phyloP scores from a whole-genome alignment of 2,888 invertebrate species.

The Tigriopus californicus region DNA sequence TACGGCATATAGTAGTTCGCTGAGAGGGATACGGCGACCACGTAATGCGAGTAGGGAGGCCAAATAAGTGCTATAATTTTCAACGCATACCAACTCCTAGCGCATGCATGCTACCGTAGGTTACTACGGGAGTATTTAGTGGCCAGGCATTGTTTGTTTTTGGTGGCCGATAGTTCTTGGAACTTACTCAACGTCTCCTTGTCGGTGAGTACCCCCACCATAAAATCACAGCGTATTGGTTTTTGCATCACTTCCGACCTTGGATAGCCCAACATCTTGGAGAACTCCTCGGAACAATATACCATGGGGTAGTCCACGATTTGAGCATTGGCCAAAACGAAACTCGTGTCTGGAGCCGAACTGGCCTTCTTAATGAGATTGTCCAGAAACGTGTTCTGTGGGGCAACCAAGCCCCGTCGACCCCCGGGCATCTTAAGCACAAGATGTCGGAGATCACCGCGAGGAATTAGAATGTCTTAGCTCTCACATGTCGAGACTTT shows the following conservation, averaged over 20 bases:
- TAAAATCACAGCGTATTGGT: slow-evolving; percentile 23
- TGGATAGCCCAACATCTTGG: slow-evolving; percentile 33
- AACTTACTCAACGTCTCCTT: neutral
- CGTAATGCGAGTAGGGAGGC: too few relatives aligned
- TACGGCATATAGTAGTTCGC: too few relatives aligned
- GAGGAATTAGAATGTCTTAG: too few relatives aligned
- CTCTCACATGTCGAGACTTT: too few relatives aligned
- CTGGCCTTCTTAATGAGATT: slow-evolving; percentile 36
- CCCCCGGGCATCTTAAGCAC: slow-evolving; percentile 23
- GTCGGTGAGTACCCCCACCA: slow-evolving; percentile 13
- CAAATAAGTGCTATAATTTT: too few relatives aligned
- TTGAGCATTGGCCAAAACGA: slow-evolving; percentile 37
- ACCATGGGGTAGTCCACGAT: slow-evolving; percentile 39
- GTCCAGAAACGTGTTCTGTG: slow-evolving; percentile 38
- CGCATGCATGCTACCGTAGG: too few relatives aligned
- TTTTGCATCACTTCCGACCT: slow-evolving; percentile 30
- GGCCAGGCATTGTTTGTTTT: too few relatives aligned
- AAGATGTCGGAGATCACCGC: neutral
- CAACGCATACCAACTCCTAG: too few relatives aligned
- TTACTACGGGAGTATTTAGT: too few relatives aligned
- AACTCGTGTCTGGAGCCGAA: slow-evolving; percentile 34
- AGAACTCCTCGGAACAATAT: slow-evolving; percentile 39
- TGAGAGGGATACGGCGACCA: too few relatives aligned
- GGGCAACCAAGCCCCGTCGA: slow-evolving; percentile 34
- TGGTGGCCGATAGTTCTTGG: too few relatives aligned